Evolutionary conservation across 1,140 invertebrate species (phyloP).

Genomic region (Portunus trituberculatus): DNA sequence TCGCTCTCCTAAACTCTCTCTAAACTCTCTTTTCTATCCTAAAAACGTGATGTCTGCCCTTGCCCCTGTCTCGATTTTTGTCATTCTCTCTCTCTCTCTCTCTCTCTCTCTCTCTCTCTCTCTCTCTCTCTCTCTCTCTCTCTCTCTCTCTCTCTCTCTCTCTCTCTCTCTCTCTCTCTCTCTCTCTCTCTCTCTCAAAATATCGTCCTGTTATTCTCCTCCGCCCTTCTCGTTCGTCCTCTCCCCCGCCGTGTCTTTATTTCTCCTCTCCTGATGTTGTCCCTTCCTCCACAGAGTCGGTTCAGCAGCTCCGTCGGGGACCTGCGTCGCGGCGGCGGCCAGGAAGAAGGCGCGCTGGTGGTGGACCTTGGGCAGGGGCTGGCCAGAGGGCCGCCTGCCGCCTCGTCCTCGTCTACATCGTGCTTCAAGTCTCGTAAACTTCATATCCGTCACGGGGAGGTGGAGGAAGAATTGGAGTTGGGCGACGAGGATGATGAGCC

Average conservation of each 20-base stretch:
- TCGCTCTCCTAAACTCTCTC: neutral
- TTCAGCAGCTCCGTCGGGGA: slow-evolving; percentile 62
- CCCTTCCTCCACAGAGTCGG: slow-evolving; percentile 37
- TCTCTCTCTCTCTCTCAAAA: neutral
- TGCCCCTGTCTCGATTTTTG: slow-evolving; percentile 12
- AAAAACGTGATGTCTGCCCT: neutral
- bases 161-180: slow-evolving; percentile 49
- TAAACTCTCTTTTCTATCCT: neutral
- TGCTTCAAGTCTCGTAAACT: slow-evolving; percentile 44
- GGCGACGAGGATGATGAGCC: neutral
- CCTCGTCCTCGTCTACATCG: slow-evolving; percentile 12
- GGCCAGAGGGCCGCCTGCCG: neutral
- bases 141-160: slow-evolving; percentile 48
- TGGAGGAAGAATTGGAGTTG: slow-evolving; percentile 26
- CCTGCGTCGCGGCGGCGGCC: slow-evolving; percentile 35
- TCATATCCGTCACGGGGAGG: neutral
- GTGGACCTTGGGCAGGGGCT: slow-evolving; percentile 33
- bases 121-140: slow-evolving; percentile 29
- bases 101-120: slow-evolving; percentile 52
- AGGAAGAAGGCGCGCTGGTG: neutral
- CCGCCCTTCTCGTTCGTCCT: neutral
- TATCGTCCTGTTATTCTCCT: neutral
- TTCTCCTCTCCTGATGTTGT: neutral
- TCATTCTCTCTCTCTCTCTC: slow-evolving; percentile 39
- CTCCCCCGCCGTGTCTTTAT: neutral